Evolutionary conservation across 2,888 invertebrate genomes (phyloP).

Genomic region (Pelosia muscerda): DNA sequence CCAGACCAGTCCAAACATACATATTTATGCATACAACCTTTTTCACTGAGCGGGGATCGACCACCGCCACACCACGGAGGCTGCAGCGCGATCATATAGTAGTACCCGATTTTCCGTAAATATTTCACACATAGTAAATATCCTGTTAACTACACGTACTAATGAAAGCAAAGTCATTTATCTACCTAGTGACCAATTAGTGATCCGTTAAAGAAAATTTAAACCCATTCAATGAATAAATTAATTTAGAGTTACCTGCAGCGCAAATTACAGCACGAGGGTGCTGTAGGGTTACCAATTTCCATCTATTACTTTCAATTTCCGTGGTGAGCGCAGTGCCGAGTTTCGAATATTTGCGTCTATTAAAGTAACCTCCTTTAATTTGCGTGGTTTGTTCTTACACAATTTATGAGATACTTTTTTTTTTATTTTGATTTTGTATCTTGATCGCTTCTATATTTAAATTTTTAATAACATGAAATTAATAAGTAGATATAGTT

Average conservation of each 20-base stretch:
- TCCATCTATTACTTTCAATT: constrained; percentile 15
- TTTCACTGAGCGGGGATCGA: too few species aligned
- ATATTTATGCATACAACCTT: too few species aligned
- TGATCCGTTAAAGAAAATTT: background rate
- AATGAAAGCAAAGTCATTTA: background rate
- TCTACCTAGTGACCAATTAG: constrained; percentile 4
- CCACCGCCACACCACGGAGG: too few species aligned
- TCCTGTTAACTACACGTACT: too few species aligned
- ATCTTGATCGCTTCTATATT: background rate
- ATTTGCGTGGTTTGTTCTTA: constrained; percentile 1
- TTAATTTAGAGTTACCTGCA: background rate
- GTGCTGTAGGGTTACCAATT: constrained; percentile 10
- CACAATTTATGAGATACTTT: background rate
- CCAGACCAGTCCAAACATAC: too few species aligned
- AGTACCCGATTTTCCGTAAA: too few species aligned
- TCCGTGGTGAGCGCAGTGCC: constrained; percentile 10
- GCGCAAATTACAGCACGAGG: constrained; percentile 7
- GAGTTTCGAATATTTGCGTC: constrained; percentile 4
- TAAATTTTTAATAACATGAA: too few species aligned
- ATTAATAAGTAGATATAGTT: background rate
- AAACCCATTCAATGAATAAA: constrained; percentile 10
- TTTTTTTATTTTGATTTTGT: background rate
- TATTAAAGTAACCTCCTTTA: background rate
- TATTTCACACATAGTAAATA: too few species aligned
- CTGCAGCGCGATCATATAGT: too few species aligned